Base-by-base conservation (phyloP, 2,888 invertebrate species). In the Endomychus coccineus region DNA sequence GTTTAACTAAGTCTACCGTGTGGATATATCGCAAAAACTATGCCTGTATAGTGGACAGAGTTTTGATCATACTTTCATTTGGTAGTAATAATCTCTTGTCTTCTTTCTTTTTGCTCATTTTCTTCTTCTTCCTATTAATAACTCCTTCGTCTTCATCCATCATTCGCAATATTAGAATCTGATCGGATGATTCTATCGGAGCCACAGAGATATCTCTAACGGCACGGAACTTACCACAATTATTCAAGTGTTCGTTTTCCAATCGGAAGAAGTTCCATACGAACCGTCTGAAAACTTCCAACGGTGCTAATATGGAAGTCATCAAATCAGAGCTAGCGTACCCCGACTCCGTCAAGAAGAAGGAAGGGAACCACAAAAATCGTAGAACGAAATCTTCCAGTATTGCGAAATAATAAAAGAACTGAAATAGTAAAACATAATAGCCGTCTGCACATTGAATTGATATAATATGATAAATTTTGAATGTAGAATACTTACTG, bases 261-360 rank as follows among this genome's bases (percentile, higher is more conserved):
- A 89, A 65, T 2, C 89, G 86, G 69, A 89, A 87, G 59, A 83
- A 89, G 61, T 89, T 89, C 89, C 89, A 89, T 9, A 90, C 77
- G 62, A 89, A 90, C 22, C 66, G 49, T 28, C 75, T 65, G 59
- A 81, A 79, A 2, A 83, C 80, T 67, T 83, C 83, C 22, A 82
- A 59, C 1, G 79, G 78, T 36, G 80, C 71, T 19, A 80, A 55
- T 42, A 82, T 68, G 2, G 78, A 77, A 25, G 76, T 70, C 72
- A 82, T 75, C 30, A 81, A 68, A 55, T 83, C 83, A 15, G 70
- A 67, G 49, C 77, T 74, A 28, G 80, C 69, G 42, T 75, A 72
- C 4, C 74, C 73, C 42, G 73, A 71, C 58, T 83, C 78, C 10
- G 76, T 78, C 11, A 84, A 62, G 39, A 79, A 77, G 54, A 82